Conservation (phyloP, 2,113 vertebrate species). For the Antechinus flavipes region DNA sequence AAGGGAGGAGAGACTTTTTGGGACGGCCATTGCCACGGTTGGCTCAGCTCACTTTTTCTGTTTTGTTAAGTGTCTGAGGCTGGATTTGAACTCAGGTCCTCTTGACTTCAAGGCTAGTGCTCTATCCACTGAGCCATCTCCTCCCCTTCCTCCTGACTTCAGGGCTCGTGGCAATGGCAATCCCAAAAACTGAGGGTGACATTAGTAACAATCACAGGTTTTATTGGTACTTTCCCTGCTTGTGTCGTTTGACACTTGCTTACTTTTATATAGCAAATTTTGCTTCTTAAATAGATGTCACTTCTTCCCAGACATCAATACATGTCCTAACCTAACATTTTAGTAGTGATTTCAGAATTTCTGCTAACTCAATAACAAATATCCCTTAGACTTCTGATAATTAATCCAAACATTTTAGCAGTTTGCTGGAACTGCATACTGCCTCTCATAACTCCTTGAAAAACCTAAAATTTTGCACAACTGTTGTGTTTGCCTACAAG, state of each 20-base stretch:
- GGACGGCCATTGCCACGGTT: too few species aligned
- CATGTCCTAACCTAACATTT: conserved; percentile 67
- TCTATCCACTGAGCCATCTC: too few species aligned
- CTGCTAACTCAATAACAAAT: conserved; percentile 68
- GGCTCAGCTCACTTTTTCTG: too few species aligned
- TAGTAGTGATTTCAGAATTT: conserved; percentile 75
- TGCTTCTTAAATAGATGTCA: conserved; percentile 69
- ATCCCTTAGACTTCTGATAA: conserved; percentile 74
- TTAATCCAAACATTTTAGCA: conserved; percentile 76
- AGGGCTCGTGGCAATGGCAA: too few species aligned
- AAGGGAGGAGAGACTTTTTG: too few species aligned
- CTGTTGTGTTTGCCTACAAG: conserved; percentile 72
- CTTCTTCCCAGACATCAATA: conserved; percentile 61
- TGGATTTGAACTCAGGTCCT: too few species aligned
- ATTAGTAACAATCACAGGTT: conserved; percentile 66
- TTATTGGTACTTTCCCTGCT: conserved; percentile 48
- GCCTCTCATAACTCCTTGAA: conserved; percentile 70
- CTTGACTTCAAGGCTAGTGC: too few species aligned
- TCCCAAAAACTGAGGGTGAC: conserved; percentile 64
- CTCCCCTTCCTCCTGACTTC: too few species aligned
- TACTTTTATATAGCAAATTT: conserved; percentile 70
- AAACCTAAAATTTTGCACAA: conserved; percentile 71
- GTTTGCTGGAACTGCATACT: conserved; percentile 73
- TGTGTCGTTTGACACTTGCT: conserved; percentile 59
- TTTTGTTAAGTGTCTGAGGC: too few species aligned